Percentiles rank a stretch among this genome's conserved stretches.
Conservation (phyloP, 2,113 vertebrate genomes). For the Hucho hucho region DNA sequence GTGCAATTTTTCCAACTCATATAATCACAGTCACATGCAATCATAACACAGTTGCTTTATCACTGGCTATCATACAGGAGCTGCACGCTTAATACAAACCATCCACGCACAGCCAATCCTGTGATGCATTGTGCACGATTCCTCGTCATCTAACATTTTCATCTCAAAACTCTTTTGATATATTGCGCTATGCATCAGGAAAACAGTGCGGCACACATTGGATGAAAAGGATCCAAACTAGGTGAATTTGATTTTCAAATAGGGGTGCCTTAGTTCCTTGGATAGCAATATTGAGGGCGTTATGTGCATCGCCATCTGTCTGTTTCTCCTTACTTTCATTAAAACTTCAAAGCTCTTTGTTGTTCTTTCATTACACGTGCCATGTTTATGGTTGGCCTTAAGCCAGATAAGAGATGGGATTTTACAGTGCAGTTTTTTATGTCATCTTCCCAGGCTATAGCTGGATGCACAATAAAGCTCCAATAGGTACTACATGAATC, state of each 20-base stretch:
- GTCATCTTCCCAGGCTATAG: slow-evolving; percentile 29
- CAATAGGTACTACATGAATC: slow-evolving; percentile 36
- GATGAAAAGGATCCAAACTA: slow-evolving; percentile 24
- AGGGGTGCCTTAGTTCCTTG: slow-evolving; percentile 16
- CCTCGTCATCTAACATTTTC: not conserved
- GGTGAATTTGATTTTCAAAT: slow-evolving; percentile 25
- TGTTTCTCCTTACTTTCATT: slow-evolving; percentile 4
- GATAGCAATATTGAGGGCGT: slow-evolving; percentile 31
- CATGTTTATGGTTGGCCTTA: slow-evolving; percentile 28
- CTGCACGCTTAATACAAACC: slow-evolving; percentile 41
- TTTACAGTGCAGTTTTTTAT: slow-evolving; percentile 44
- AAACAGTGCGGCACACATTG: not conserved
- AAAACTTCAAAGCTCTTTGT: slow-evolving; percentile 16
- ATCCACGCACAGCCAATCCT: not conserved
- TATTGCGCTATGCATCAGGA: not conserved
- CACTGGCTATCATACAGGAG: slow-evolving; percentile 49
- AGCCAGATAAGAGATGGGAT: slow-evolving; percentile 35
- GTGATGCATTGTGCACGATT: not conserved
- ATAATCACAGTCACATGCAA: slow-evolving; percentile 40
- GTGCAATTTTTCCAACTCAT: slow-evolving; percentile 16
- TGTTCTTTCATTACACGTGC: slow-evolving; percentile 14
- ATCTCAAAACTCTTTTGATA: not conserved
- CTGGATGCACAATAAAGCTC: slow-evolving; percentile 42
- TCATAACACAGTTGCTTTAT: slow-evolving; percentile 47
- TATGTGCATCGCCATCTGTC: not conserved